Evolutionary conservation across 2,113 vertebrate species (phyloP), one percentile per base, ranked within the genome.

Genomic region (Poeciliopsis turrubarensis): DNA sequence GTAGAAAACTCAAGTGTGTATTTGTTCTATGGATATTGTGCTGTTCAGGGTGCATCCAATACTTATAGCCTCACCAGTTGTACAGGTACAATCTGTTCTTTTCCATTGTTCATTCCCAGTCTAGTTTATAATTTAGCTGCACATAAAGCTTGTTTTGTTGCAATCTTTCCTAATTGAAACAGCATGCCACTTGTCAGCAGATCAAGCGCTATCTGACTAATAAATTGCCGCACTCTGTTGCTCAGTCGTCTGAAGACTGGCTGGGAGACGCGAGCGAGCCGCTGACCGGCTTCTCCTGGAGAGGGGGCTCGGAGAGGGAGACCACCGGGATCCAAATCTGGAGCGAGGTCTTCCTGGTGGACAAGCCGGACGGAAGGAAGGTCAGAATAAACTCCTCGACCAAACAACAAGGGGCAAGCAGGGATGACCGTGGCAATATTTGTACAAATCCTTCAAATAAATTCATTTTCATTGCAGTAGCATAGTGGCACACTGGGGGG

Each of bases 311-410:
- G 0, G 98, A 99, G 90, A 90, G 98, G 77, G 98, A 99, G 90
- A 99, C 98, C 0, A 99, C 98, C 0, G 98, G 98, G 74, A 99
- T 99, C 75, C 97, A 99, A 92, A 98, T 99, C 67, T 99, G 98
- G 98, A 99, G 97, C 0, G 98, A 99, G 78, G 84, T 99, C 73
- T 99, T 99, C 86, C 95, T 98, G 77, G 96, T 99, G 91, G 96
- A 97, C 93, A 98, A 98, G 73, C 97, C 96, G 0, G 96, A 98
- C 31, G 97, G 97, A 26, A 95, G 93, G 80, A 97, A 98, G 96
- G 98, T 99, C 81, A 47, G 77, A 66, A 19, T 27, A 4, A 26
- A 0, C 10, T 8, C 12, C 17, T 19, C 5, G 5, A 47, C 44
- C 6, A 19, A 7, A 19, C 44, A 57, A n/a, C 22, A 7, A 25